Evolutionary conservation across 2,113 vertebrate genomes (phyloP).

Genomic region (Lagopus leucura): DNA sequence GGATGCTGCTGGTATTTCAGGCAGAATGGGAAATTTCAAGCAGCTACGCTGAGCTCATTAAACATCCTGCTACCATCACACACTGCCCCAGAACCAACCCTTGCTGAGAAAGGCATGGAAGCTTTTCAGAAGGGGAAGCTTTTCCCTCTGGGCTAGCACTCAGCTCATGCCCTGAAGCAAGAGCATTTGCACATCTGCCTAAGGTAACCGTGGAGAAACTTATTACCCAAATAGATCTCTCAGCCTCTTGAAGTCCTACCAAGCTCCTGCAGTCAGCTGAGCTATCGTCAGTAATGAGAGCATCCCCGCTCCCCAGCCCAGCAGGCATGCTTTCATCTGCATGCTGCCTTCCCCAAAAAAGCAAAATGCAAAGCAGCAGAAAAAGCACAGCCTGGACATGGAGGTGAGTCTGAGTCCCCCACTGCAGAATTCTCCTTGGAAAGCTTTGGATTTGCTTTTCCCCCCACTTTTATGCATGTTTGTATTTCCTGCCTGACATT

Average conservation of each 20-base stretch:
- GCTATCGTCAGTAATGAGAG: not conserved
- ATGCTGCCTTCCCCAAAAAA: fast-evolving
- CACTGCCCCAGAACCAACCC: not conserved
- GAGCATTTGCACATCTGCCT: not conserved
- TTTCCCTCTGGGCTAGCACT: not conserved
- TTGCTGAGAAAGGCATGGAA: not conserved
- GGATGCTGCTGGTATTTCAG: not conserved
- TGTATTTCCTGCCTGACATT: not conserved
- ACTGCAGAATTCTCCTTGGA: not conserved
- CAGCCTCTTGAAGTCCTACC: not conserved
- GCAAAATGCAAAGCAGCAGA: not conserved
- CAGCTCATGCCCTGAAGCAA: fast-evolving
- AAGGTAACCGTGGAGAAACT: fast-evolving
- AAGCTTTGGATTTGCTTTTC: not conserved
- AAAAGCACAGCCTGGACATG: not conserved
- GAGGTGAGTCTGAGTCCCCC: not conserved
- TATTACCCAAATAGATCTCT: fast-evolving
- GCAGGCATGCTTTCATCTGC: not conserved
- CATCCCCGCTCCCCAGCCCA: not conserved
- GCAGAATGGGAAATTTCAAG: not conserved
- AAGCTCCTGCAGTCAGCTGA: not conserved
- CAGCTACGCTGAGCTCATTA: not conserved
- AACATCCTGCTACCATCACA: fast-evolving
- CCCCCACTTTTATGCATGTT: not conserved
- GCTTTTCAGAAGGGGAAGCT: not conserved